These are phyloP conservation scores for Apteryx mantelli DNA, from an alignment of 2,113 vertebrate species.

Conservation along the genomic window DNA sequence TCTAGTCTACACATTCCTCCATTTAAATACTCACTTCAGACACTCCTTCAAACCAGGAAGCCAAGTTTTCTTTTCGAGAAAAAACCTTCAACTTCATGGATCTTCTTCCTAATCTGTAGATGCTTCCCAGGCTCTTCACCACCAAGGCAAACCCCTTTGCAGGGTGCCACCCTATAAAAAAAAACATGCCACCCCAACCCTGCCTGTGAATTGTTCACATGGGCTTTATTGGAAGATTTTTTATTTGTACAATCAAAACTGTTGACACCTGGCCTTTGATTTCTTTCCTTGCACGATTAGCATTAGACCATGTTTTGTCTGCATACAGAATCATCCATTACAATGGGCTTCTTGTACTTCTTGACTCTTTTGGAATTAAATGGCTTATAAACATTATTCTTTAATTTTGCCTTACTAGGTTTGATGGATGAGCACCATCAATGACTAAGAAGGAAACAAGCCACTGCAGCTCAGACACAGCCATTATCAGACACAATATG, in stretches of 20 bases:
- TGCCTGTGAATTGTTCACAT: background rate
- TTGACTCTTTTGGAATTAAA: slow-evolving; percentile 12
- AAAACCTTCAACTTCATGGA: background rate
- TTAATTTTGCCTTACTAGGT: background rate
- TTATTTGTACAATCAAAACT: background rate
- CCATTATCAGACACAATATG: background rate
- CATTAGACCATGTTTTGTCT: background rate
- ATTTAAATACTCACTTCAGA: background rate
- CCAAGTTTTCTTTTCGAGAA: background rate
- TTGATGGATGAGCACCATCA: background rate
- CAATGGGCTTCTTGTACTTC: background rate
- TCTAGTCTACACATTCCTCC: background rate
- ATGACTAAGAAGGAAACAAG: background rate
- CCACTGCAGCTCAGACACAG: background rate
- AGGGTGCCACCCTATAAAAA: background rate
- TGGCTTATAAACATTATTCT: background rate
- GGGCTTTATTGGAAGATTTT: background rate
- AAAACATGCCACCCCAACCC: background rate
- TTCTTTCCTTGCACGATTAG: background rate
- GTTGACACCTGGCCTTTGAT: background rate
- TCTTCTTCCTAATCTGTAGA: background rate
- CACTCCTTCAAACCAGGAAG: background rate
- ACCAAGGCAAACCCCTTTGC: background rate
- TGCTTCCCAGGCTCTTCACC: background rate
- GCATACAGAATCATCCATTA: slow-evolving; percentile 1